Conservation (phyloP, 2,113 vertebrate genomes). For the Cinclus mexicanus region DNA sequence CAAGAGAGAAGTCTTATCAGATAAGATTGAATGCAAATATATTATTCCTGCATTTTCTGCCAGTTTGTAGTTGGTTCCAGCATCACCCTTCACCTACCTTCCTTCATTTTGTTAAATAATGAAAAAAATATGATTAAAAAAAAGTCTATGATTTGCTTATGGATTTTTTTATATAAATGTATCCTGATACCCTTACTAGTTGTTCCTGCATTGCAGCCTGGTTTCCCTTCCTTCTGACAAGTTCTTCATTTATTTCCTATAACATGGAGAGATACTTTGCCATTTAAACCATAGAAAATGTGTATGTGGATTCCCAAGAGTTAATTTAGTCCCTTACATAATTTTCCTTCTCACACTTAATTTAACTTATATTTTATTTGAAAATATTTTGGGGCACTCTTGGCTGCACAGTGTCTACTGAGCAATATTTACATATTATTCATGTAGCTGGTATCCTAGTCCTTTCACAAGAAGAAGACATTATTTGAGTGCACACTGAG, state of each 20-base stretch:
- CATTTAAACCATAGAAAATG: neutral
- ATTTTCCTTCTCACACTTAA: neutral
- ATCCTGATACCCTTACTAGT: neutral
- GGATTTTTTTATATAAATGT: neutral
- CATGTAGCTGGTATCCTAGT: neutral
- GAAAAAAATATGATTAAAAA: neutral
- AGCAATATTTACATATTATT: neutral
- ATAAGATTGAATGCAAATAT: neutral
- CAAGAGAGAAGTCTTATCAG: neutral
- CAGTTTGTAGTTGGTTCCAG: neutral
- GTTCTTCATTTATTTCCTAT: neutral
- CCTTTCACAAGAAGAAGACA: neutral
- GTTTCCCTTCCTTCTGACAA: neutral
- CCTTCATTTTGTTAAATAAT: neutral
- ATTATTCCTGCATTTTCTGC: neutral
- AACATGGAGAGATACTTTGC: neutral
- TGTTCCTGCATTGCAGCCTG: neutral
- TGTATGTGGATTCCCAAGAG: neutral
- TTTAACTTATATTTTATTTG: neutral
- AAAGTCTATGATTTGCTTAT: neutral
- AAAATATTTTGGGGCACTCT: neutral
- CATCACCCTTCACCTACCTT: neutral
- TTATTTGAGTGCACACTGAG: neutral
- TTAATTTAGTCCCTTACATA: neutral
- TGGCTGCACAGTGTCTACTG: neutral